These are phyloP conservation scores for Garra rufa DNA, from an alignment of 2,113 vertebrate species.

Conservation along the genomic window DNA sequence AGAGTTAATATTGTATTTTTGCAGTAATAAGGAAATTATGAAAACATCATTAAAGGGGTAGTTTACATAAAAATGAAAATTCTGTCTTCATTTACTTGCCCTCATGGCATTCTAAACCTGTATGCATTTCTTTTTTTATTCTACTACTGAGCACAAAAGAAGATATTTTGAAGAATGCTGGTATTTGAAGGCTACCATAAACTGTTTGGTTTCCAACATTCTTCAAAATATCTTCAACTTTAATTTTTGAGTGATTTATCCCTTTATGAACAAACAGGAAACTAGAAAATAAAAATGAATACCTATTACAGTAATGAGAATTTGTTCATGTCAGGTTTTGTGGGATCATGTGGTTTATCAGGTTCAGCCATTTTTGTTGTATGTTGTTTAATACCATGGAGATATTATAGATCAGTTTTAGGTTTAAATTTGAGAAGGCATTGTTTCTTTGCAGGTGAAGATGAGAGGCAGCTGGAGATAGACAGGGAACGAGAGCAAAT, in stretches of 20 bases:
- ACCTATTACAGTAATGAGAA: not conserved
- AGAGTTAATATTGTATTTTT: not conserved
- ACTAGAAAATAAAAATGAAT: not conserved
- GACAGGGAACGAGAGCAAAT: slow-evolving; percentile 34
- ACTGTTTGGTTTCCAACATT: not conserved
- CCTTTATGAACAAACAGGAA: not conserved
- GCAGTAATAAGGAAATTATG: not conserved
- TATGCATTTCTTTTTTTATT: no score
- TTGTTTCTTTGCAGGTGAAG: slow-evolving; percentile 65
- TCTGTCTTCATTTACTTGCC: no score
- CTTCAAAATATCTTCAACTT: not conserved
- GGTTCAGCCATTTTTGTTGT: not conserved
- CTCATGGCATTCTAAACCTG: no score
- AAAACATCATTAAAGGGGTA: not conserved
- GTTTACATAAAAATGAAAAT: no score
- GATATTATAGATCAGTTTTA: not conserved
- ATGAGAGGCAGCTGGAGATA: slow-evolving; percentile 26
- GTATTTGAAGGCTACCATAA: not conserved
- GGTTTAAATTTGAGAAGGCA: slow-evolving; percentile 77
- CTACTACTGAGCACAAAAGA: no score
- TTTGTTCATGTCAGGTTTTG: not conserved
- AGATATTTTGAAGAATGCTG: no score
- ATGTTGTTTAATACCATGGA: not conserved
- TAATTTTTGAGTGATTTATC: no score
- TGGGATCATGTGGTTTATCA: not conserved